Percentiles rank a stretch among this genome's conserved stretches.
Conservation (phyloP, 2,888 invertebrate species). For the Xestoiulus laeticollis region DNA sequence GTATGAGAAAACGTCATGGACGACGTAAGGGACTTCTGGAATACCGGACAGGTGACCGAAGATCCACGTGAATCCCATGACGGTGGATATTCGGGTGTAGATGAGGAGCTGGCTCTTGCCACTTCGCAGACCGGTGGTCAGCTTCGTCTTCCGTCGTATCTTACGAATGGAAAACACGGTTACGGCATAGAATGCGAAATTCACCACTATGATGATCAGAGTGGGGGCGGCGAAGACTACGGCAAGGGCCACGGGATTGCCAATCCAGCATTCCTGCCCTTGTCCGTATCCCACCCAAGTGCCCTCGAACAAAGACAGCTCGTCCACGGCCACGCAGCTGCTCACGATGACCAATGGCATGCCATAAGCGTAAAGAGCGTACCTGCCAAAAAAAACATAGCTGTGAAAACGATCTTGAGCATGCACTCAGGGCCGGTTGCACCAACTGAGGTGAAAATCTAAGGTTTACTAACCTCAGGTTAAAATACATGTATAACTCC, state of each 20-base stretch:
- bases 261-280: constrained; percentile 59
- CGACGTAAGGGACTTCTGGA: background rate
- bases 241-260: constrained; percentile 57
- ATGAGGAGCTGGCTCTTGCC: constrained; percentile 58
- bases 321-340: constrained; percentile 61
- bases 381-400: background rate
- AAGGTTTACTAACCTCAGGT: no score
- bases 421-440: no score
- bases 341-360: constrained; percentile 62
- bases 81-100: constrained; percentile 59
- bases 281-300: constrained; percentile 58
- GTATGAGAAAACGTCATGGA: constrained; percentile 57
- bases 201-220: constrained; percentile 57
- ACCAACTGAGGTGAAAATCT: no score
- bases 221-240: constrained; percentile 59
- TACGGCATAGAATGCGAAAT: constrained; percentile 58
- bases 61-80: constrained; percentile 61
- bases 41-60: constrained; percentile 59
- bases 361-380: constrained; percentile 62
- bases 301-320: constrained; percentile 54
- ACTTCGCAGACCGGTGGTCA: constrained; percentile 42
- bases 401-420: no score
- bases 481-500: no score
- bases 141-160: constrained; percentile 52
- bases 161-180: constrained; percentile 58